Evolutionary conservation across 1,140 invertebrate genomes (phyloP), one percentile per base, ranked within the genome.

Genomic region (Lordiphosa mommai): DNA sequence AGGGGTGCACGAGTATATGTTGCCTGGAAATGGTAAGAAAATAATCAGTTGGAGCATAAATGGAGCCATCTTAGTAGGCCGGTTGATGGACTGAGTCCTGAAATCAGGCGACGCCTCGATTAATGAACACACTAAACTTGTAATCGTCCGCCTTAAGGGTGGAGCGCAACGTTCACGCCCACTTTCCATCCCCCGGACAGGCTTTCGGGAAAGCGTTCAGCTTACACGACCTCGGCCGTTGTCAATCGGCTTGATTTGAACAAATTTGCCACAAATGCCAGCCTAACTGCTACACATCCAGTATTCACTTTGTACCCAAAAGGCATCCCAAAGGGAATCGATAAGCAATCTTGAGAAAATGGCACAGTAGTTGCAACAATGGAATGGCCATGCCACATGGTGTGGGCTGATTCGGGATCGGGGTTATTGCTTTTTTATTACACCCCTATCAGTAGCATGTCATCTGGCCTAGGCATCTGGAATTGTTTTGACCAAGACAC

Each of bases 201-300:
- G 3, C 12, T 29, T 32, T 14, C 1, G 16, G 40, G 13, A 5
- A 32, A 37, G 16, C 10, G 12, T 33, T 43, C 13, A 43, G 33
- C 32, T 48, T n/a, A 30, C 40, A 47, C 30, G 13, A 34, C 47
- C 30, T 32, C 0, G 37, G 37, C 29, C 13, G 34, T 14, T 29
- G n/a, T 60, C 17, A 44, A 65, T 70, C 48, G 29, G 41, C 32
- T 33, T 76, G 59, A 74, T 64, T 63, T 52, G 36, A 68, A 57
- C 63, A 77, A 72, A 77, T 79, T 73, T 63, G 58, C 58, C 68
- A 72, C 73, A 72, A 68, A 49, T 59, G 55, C 38, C 52, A 48
- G 48, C 43, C 44, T 59, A 56, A 66, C 49, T 38, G 60, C 27
- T 50, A n/a, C 23, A 40, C 51, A 61, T 53, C 36, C 36, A 47